Conservation (phyloP, 2,113 vertebrate species). For the Xenus cinereus region DNA sequence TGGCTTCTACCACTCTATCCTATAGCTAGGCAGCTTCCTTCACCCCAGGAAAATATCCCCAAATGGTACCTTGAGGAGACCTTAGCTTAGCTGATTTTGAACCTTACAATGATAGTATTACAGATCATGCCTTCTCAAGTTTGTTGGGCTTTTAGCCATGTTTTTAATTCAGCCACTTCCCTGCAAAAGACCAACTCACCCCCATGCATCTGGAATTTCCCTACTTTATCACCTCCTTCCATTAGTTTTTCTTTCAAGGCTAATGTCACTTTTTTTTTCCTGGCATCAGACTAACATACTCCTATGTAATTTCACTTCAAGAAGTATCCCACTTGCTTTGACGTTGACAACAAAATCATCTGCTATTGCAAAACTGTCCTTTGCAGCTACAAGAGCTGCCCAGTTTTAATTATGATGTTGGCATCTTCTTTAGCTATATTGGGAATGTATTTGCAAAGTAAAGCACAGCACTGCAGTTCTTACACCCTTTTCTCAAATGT, state of each 20-base stretch:
- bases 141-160: not conserved
- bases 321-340: not conserved
- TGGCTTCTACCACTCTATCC: not conserved
- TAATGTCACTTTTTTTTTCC: not conserved
- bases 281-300: not conserved
- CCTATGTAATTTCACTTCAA: not conserved
- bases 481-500: not conserved
- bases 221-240: not conserved
- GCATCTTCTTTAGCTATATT: constrained; percentile 31
- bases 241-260: not conserved
- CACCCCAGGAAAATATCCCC: not conserved
- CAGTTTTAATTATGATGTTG: constrained; percentile 37
- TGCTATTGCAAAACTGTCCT: not conserved
- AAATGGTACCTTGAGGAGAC: not conserved
- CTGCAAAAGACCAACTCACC: not conserved
- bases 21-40: not conserved
- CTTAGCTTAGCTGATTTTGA: not conserved
- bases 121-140: not conserved
- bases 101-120: not conserved
- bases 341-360: not conserved
- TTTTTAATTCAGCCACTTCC: not conserved
- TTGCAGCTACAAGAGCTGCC: constrained; percentile 6
- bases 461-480: constrained; percentile 20
- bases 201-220: not conserved
- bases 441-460: not conserved